These are phyloP conservation scores for Chiroxiphia lanceolata DNA, from an alignment of 2,797 vertebrate genomes.

Conservation along the genomic window DNA sequence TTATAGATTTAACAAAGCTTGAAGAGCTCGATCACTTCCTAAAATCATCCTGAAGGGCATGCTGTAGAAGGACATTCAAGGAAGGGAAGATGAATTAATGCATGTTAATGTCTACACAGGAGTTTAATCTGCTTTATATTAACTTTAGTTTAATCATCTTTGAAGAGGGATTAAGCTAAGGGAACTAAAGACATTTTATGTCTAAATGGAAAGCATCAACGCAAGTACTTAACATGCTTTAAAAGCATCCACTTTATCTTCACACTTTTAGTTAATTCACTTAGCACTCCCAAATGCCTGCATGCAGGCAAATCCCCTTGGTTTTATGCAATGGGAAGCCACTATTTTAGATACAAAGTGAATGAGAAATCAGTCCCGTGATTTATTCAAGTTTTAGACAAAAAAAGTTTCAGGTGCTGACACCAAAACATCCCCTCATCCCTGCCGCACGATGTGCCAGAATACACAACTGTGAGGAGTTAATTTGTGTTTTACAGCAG, in stretches of 20 bases:
- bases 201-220: background rate
- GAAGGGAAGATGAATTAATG: background rate
- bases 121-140: conserved; percentile 38
- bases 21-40: background rate
- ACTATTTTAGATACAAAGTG: background rate
- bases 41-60: background rate
- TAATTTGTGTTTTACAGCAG: background rate
- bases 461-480: background rate
- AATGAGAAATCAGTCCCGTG: background rate
- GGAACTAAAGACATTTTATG: conserved; percentile 28
- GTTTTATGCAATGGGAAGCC: background rate
- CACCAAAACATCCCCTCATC: background rate
- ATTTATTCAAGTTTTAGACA: background rate
- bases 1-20: background rate
- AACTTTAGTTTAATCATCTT: conserved; percentile 7
- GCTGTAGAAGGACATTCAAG: background rate
- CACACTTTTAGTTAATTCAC: conserved; percentile 34
- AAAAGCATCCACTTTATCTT: conserved; percentile 27
- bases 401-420: background rate
- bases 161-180: conserved; percentile 7
- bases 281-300: background rate
- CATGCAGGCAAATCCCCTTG: background rate
- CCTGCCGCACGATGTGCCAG: background rate
- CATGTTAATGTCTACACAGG: background rate
- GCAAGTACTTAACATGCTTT: conserved; percentile 7